Base-by-base conservation (phyloP, 2,113 vertebrate species). In the Nothocercus nigrocapillus region DNA sequence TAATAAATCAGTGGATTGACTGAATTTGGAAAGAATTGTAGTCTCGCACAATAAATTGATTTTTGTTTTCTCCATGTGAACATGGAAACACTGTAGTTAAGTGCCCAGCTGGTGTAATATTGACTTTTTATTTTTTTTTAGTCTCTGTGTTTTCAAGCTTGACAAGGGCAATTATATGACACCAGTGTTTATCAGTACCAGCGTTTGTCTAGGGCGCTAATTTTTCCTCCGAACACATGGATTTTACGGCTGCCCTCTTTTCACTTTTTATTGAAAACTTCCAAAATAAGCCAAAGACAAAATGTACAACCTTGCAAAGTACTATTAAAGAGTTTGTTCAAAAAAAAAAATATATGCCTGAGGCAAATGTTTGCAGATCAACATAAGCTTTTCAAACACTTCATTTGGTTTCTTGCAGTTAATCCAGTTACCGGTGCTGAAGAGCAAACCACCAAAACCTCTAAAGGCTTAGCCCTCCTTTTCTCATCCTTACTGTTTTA, bases 81-180 rank as follows among this genome's bases (percentile, higher is more conserved):
- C 86, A 67, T 59, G 95, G 74, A 93, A 83, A 93, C 45, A 82
- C 81, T 61, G 69, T 76, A 94, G 66, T 96, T 96, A 96, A 79
- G 87, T 95, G 62, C 84, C 93, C 92, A 90, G 90, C 78, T 94
- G 87, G 91, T 89, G 80, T 78, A 63, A 86, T 96, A 97, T 95
- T 94, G 96, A 97, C 96, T 96, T 96, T 97, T n/a, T n/a, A n/a
- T n/a, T 94, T 90, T 90, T 97, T 96, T 94, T 97, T 96, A 94
- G 95, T 97, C 80, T 94, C 84, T 93, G 59, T 85, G 68, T 85
- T 73, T 90, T 97, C 94, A 96, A 97, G 78, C 87, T 95, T 97
- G 96, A 95, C 91, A 93, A 96, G 93, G 87, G 92, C 91, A 97
- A 86, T 95, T 95, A 76, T 69, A 94, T 83, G 72, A 82, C 85